A percentile compares a stretch with the other conserved stretches of the same genome.
Conservation (phyloP, 2,113 vertebrate species). For the Meles meles region DNA sequence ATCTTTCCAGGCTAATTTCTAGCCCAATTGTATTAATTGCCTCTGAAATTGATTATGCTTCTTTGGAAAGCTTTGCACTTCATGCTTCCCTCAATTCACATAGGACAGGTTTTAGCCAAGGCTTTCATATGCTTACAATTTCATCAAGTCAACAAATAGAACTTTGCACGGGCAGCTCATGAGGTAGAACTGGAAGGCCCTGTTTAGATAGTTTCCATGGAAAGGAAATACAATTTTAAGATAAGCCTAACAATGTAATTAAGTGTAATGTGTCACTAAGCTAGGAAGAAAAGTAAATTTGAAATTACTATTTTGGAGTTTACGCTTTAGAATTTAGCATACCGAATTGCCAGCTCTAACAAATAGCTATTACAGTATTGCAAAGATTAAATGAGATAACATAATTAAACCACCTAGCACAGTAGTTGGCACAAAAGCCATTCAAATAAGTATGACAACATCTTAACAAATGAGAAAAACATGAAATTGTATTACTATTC, state of each 20-base stretch:
- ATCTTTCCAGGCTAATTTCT: constrained; percentile 42
- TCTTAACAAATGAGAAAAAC: background rate
- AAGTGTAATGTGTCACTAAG: background rate
- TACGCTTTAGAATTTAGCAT: constrained; percentile 1
- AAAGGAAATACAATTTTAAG: constrained; percentile 5
- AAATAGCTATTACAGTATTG: background rate
- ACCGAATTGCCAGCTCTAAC: background rate
- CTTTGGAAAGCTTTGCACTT: constrained; percentile 53
- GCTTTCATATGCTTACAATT: constrained; percentile 43
- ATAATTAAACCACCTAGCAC: constrained; percentile 5
- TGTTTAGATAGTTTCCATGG: background rate
- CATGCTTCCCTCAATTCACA: constrained; percentile 29
- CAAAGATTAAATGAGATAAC: constrained; percentile 24
- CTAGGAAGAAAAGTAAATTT: constrained; percentile 27
- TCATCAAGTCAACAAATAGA: constrained; percentile 52
- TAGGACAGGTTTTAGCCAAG: constrained; percentile 13
- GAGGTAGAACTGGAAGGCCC: background rate
- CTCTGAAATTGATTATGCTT: constrained; percentile 48
- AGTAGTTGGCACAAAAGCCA: background rate
- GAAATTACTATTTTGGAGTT: constrained; percentile 38
- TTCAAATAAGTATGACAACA: background rate
- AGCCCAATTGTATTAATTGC: constrained; percentile 52
- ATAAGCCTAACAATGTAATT: constrained; percentile 25
- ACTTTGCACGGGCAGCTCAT: background rate
- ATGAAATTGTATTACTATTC: background rate